Conservation (phyloP, 2,113 vertebrate genomes). For the Megaleporinus macrocephalus region DNA sequence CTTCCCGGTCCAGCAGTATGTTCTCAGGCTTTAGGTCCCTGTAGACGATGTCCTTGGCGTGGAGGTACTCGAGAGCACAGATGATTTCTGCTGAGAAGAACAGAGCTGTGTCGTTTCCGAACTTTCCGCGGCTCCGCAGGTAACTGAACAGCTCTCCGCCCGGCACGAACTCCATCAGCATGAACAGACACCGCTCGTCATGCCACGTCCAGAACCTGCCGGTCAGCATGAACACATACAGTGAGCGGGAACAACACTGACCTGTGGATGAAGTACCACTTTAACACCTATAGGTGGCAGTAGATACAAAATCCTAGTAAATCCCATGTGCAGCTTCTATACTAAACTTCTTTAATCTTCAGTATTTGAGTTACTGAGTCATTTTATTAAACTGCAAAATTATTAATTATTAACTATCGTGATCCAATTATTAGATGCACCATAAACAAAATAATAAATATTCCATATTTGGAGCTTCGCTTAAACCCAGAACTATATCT, state of each 20-base stretch:
- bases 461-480: too few relatives aligned
- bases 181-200: conserved; percentile 80
- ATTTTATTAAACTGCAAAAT: too few relatives aligned
- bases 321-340: too few relatives aligned
- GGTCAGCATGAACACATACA: conserved; percentile 4
- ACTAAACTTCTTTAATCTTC: too few relatives aligned
- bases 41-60: conserved; percentile 81
- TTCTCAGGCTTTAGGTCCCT: conserved; percentile 86
- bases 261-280: too few relatives aligned
- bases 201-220: conserved; percentile 82
- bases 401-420: too few relatives aligned
- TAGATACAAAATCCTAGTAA: too few relatives aligned
- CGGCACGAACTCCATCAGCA: conserved; percentile 84
- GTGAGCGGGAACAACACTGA: background rate
- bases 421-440: too few relatives aligned
- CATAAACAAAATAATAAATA: too few relatives aligned
- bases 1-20: conserved; percentile 81
- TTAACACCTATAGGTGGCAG: too few relatives aligned
- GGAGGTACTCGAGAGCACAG: conserved; percentile 82
- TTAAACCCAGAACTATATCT: too few relatives aligned
- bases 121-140: conserved; percentile 79
- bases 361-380: too few relatives aligned
- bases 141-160: conserved; percentile 84
- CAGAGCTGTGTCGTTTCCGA: conserved; percentile 75
- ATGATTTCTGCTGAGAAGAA: conserved; percentile 81